These are phyloP conservation scores for Brachionus sp. DNA, from an alignment of 1,140 invertebrate species.

Conservation along the genomic window DNA sequence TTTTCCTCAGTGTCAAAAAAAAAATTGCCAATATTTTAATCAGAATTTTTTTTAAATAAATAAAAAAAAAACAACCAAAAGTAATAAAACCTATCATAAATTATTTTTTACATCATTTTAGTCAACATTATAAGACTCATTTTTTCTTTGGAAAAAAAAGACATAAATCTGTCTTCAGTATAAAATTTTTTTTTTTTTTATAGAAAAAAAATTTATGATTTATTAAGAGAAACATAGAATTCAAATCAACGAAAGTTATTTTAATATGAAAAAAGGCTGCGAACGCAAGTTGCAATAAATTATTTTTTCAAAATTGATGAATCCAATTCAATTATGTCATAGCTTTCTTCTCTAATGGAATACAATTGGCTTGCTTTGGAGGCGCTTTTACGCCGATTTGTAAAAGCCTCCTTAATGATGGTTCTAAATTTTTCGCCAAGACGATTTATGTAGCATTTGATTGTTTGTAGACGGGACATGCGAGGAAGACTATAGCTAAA, in stretches of 20 bases:
- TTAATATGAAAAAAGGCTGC: background rate
- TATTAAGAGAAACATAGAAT: conserved; percentile 1
- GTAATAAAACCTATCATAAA: conserved; percentile 30
- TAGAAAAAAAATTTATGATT: conserved; percentile 13
- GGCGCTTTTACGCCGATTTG: background rate
- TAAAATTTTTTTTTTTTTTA: conserved; percentile 7
- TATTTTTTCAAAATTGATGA: background rate
- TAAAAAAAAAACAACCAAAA: conserved; percentile 4
- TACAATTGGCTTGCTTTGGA: background rate
- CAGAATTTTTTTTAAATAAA: background rate
- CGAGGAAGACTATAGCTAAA: background rate
- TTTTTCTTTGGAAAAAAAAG: background rate
- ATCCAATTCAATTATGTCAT: conserved; percentile 16
- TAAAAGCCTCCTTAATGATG: background rate
- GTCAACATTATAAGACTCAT: background rate
- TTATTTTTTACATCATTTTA: conserved; percentile 5
- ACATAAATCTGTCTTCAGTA: conserved; percentile 14
- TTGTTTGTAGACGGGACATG: background rate
- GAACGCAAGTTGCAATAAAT: background rate
- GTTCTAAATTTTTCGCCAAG: conserved; percentile 7
- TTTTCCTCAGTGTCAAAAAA: background rate
- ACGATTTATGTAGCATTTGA: background rate
- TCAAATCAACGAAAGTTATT: background rate
- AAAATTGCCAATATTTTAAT: background rate
- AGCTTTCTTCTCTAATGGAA: conserved; percentile 1